Conservation (phyloP, 2,888 invertebrate genomes). For the Drosophila tanythrix region DNA sequence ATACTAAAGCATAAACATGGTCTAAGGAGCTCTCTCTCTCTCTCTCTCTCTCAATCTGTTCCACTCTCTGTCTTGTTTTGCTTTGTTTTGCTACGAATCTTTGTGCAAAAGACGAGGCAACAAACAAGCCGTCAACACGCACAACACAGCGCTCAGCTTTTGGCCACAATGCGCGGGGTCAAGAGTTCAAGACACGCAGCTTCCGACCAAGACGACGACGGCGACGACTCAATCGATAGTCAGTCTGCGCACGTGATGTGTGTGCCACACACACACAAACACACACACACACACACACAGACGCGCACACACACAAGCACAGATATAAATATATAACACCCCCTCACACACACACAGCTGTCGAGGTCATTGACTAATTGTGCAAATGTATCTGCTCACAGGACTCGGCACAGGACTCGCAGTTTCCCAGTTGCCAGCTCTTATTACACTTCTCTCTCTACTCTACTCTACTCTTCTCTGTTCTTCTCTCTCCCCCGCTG, state of each 20-base stretch:
- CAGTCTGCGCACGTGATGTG: conserved; percentile 77
- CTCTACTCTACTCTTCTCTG: conserved; percentile 15
- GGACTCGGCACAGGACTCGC: conserved; percentile 11
- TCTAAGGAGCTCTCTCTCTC: not conserved
- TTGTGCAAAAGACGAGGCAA: conserved; percentile 49
- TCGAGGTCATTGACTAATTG: conserved; percentile 80
- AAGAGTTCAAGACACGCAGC: conserved; percentile 78
- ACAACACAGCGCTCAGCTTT: conserved; percentile 19
- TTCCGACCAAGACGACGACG: conserved; percentile 58
- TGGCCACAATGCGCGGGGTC: conserved; percentile 57
- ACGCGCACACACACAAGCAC: conserved; percentile 11
- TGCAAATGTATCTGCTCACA: conserved; percentile 60
- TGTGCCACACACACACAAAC: conserved; percentile 13
- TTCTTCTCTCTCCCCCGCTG: conserved; percentile 10
- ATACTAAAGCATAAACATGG: not conserved
- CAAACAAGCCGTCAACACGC: conserved; percentile 45
- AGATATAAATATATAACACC: conserved; percentile 4
- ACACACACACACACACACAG: conserved; percentile 20
- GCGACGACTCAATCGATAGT: conserved; percentile 75
- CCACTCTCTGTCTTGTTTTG: conserved; percentile 19
- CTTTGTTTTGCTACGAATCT: conserved; percentile 78
- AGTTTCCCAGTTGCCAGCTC: conserved; percentile 9
- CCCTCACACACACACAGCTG: conserved; percentile 32
- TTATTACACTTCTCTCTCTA: conserved; percentile 4
- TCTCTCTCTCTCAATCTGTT: not conserved